Evolutionary conservation across 1,140 invertebrate genomes (phyloP).

Genomic region (Antheraea pernyi): DNA sequence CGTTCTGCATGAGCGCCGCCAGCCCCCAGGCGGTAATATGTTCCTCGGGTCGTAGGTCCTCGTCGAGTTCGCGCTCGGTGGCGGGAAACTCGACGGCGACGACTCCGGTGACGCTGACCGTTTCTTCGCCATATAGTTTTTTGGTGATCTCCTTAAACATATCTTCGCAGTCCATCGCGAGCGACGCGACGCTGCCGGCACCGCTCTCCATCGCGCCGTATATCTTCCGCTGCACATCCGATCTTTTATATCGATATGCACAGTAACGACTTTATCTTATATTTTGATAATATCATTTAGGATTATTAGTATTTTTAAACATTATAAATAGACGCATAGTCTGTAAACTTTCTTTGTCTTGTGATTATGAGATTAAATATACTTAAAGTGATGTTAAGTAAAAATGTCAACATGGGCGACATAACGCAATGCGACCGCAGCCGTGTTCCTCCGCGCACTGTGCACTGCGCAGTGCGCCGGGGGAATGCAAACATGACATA

Average conservation of each 20-base stretch:
- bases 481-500: too few species aligned
- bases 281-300: too few species aligned
- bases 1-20: conserved; percentile 86
- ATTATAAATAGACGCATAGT: too few species aligned
- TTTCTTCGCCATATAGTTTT: conserved; percentile 93
- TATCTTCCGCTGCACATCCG: neutral
- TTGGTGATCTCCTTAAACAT: conserved; percentile 92
- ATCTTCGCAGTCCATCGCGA: conserved; percentile 78
- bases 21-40: conserved; percentile 85
- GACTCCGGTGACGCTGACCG: conserved; percentile 50
- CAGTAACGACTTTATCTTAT: too few species aligned
- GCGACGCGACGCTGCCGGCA: conserved; percentile 57
- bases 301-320: too few species aligned
- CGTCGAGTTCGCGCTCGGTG: conserved; percentile 70
- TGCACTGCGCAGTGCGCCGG: neutral
- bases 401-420: too few species aligned
- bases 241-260: neutral
- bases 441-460: too few species aligned
- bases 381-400: too few species aligned
- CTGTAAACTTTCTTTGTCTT: too few species aligned
- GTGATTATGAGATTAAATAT: too few species aligned
- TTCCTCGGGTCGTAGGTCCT: conserved; percentile 82
- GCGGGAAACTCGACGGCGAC: conserved; percentile 73
- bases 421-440: too few species aligned
- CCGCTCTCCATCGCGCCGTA: conserved; percentile 49